phyloP scores from a whole-genome alignment of 1,140 invertebrate species.

The Apis laboriosa region DNA sequence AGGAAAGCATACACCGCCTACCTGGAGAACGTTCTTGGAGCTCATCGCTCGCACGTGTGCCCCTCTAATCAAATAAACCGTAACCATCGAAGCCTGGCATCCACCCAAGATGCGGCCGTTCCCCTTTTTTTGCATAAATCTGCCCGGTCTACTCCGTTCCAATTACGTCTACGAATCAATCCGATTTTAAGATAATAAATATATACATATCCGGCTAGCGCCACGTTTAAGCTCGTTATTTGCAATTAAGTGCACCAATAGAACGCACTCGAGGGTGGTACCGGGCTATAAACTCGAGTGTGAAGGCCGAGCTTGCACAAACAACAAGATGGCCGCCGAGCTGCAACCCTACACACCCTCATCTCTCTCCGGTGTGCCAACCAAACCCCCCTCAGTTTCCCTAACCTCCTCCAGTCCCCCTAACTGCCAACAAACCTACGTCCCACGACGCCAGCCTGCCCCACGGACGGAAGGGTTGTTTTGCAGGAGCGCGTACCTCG shows the following conservation, averaged over 20 bases:
- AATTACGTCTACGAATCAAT: constrained; percentile 57
- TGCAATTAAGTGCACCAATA: constrained; percentile 59
- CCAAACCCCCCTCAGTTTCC: neutral
- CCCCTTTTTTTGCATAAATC: constrained; percentile 47
- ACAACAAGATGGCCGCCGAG: constrained; percentile 78
- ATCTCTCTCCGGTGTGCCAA: neutral
- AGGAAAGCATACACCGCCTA: constrained; percentile 1
- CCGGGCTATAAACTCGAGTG: constrained; percentile 65
- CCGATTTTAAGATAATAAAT: constrained; percentile 23
- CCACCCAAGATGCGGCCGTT: constrained; percentile 34
- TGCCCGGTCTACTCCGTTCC: constrained; percentile 47
- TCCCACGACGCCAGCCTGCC: constrained; percentile 68
- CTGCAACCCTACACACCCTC: constrained; percentile 42
- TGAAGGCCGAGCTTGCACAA: constrained; percentile 76
- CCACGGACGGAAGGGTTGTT: constrained; percentile 72
- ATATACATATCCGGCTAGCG: too few species aligned
- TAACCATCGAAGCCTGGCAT: constrained; percentile 48
- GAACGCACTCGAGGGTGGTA: constrained; percentile 53
- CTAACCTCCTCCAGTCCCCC: neutral
- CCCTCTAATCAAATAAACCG: constrained; percentile 42
- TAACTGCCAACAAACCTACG: constrained; percentile 47
- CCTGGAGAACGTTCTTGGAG: constrained; percentile 26
- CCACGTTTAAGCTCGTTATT: constrained; percentile 54
- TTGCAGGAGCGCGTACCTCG: constrained; percentile 70
- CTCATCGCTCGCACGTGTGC: constrained; percentile 28